Evolutionary conservation across 1,140 invertebrate genomes (phyloP), one percentile per base, ranked within the genome.

Genomic region (Papilio helenus): DNA sequence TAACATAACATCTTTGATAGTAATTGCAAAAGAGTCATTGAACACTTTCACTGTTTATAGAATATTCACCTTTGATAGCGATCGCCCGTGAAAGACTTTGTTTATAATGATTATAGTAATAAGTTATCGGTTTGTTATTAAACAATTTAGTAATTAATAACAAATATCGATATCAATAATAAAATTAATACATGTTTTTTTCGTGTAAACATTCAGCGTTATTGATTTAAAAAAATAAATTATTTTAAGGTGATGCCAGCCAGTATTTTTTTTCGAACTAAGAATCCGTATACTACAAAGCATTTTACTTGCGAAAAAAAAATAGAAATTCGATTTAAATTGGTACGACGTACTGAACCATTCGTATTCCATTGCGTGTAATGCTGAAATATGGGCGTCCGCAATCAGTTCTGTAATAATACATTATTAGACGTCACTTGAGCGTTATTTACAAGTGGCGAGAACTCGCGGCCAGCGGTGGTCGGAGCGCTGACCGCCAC

Each of bases 341-440:
- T 44, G 72, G 4, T 10, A 46, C 18, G 44, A 14, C 8, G 20
- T 4, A 73, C 44, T 4, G 44, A 73, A 20, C 72, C n/a, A 46
- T 46, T 46, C n/a, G 18, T 23, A 49, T 8, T 10, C 42, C 51
- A 76, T 3, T 74, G 26, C 16, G 76, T 39, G 76, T 77, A 77
- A 77, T 65, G 55, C 55, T 61, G 55, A 77, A 77, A 65, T 77
- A 77, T 77, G 55, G 55, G 18, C 76, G 16, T 16, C 29, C 34
- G 76, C 76, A 77, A 77, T 65, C 55, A 44, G 76, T 58, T 77
- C 55, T 26, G 76, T 77, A 77, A 77, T 77, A 61, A 34, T 65
- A 77, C 55, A 77, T 77, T 77, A 77, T 77, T 65, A 61, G 76
- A 23, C 49, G 74, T 76, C 55, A 77, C 76, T 77, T 77, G 39